Conservation (phyloP, 2,113 vertebrate species). For the Nycticorax nycticorax region DNA sequence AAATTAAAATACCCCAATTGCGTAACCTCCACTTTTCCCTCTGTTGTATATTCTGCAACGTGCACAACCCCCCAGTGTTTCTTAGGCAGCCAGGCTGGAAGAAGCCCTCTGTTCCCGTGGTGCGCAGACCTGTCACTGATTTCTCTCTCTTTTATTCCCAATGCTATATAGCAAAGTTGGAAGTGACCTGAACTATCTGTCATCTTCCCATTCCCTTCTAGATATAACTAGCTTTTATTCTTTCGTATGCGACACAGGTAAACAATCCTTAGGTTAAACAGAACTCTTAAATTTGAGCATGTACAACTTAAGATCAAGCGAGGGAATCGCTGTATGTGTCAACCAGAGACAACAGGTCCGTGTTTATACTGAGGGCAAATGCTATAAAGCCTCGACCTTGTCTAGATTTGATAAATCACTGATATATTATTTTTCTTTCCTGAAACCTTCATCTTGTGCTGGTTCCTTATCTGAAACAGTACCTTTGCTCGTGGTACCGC, state of each 20-base stretch:
- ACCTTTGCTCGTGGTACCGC: not conserved
- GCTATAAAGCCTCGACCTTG: not conserved
- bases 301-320: not conserved
- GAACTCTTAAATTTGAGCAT: not conserved
- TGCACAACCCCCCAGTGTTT: accelerated
- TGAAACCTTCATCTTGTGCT: not conserved
- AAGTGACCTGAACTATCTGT: not conserved
- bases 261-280: not conserved
- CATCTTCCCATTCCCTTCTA: not conserved
- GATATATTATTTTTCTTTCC: accelerated
- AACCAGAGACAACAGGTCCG: not conserved
- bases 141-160: not conserved
- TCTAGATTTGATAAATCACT: not conserved
- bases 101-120: not conserved
- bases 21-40: not conserved
- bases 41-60: not conserved
- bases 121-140: not conserved
- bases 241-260: accelerated
- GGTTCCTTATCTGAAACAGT: not conserved
- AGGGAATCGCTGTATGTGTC: not conserved
- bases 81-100: not conserved
- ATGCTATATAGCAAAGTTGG: accelerated
- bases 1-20: not conserved
- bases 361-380: not conserved
- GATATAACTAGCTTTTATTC: not conserved